Conservation (phyloP, 2,797 vertebrate genomes). For the Enteromius anoplus region DNA sequence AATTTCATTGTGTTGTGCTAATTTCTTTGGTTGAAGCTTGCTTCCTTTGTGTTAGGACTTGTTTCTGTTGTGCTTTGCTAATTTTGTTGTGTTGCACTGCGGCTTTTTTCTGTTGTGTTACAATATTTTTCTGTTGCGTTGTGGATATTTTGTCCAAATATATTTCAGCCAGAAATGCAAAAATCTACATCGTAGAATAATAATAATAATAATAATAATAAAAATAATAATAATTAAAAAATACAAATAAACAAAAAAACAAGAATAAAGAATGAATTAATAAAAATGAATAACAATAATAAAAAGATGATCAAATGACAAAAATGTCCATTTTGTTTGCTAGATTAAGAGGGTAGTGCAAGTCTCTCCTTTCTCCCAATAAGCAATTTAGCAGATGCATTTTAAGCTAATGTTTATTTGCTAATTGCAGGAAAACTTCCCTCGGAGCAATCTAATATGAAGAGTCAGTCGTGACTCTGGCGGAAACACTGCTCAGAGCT, state of each 20-base stretch:
- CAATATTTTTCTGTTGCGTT: too few relatives aligned
- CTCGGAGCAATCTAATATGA: background rate
- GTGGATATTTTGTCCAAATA: background rate
- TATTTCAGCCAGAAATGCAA: background rate
- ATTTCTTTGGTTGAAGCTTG: too few relatives aligned
- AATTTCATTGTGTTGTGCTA: background rate
- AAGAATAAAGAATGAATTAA: background rate
- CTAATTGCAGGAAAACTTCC: slow-evolving; percentile 12
- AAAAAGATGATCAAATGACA: background rate
- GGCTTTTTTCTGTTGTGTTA: background rate
- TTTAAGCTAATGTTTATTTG: slow-evolving; percentile 5
- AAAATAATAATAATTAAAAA: too few relatives aligned
- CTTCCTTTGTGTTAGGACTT: too few relatives aligned
- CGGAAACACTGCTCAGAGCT: slow-evolving; percentile 4
- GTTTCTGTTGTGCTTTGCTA: background rate
- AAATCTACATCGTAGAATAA: background rate
- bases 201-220: background rate
- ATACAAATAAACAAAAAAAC: background rate
- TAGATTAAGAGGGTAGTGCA: background rate
- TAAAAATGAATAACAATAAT: background rate
- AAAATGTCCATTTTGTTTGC: background rate
- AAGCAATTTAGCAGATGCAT: background rate
- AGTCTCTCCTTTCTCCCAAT: background rate
- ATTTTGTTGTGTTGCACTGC: background rate
- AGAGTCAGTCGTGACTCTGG: background rate